phyloP scores from a whole-genome alignment of 2,888 invertebrate species.

The Eristalinus sepulchralis region DNA sequence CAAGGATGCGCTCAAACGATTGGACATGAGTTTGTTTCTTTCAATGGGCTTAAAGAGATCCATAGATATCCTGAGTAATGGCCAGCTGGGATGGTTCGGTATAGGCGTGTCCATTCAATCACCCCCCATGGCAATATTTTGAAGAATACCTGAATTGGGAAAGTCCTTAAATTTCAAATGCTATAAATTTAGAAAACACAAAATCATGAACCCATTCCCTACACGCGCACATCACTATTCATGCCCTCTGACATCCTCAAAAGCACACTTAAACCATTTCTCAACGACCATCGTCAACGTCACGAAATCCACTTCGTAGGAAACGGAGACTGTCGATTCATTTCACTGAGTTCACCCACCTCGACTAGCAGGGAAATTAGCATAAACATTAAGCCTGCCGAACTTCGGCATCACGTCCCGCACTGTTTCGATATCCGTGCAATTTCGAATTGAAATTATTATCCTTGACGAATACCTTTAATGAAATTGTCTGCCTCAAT shows the following conservation, averaged over 20 bases:
- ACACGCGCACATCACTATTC: background rate
- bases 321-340: background rate
- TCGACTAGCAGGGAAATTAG: background rate
- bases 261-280: background rate
- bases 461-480: constrained; percentile 53
- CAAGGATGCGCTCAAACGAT: no score
- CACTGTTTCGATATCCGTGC: background rate
- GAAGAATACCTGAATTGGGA: no score
- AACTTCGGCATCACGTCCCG: background rate
- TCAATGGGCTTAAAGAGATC: no score
- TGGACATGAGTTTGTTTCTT: no score
- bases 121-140: no score
- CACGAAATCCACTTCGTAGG: background rate
- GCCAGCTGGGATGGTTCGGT: no score
- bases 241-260: background rate
- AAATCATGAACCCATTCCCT: background rate
- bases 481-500: constrained; percentile 57
- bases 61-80: no score
- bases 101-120: no score
- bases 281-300: background rate
- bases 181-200: no score
- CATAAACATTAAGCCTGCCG: background rate
- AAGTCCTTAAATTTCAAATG: no score
- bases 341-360: background rate
- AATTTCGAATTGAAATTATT: constrained; percentile 37